A percentile compares a stretch with the other conserved stretches of the same genome.
Evolutionary conservation across 2,888 invertebrate genomes (phyloP).

Genomic region (Ferrisia virgata): DNA sequence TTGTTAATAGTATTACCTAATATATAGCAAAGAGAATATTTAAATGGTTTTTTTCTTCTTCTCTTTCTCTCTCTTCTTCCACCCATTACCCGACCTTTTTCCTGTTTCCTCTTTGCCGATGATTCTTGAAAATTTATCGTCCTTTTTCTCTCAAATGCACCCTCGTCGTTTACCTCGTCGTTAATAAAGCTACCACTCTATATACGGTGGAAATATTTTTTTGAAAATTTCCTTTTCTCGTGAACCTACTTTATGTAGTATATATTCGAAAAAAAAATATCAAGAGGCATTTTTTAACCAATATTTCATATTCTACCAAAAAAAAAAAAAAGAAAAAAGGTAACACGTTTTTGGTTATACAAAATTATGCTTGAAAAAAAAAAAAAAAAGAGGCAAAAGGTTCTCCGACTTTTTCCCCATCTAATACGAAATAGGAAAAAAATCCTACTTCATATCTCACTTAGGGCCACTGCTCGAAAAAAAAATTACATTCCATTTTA

Average conservation of each 20-base stretch:
- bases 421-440: not conserved
- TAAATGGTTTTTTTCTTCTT: not conserved
- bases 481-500: not conserved
- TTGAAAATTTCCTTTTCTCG: not conserved
- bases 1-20: conserved; percentile 32
- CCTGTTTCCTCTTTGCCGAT: not conserved
- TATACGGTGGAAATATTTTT: not conserved
- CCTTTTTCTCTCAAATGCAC: not conserved
- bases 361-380: not conserved
- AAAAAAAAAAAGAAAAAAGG: too few species aligned
- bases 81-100: not conserved
- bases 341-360: conserved; percentile 5
- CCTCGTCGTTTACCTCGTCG: conserved; percentile 10
- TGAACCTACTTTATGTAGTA: not conserved
- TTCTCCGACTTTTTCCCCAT: not conserved
- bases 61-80: not conserved
- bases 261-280: not conserved
- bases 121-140: conserved; percentile 9
- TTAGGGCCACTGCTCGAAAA: not conserved
- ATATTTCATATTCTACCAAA: not conserved
- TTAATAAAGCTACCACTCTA: conserved; percentile 10
- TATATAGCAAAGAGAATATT: not conserved
- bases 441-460: not conserved
- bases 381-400: not conserved
- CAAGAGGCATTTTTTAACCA: not conserved